Percentiles rank a stretch among this genome's conserved stretches.
These are phyloP conservation scores for Hippoglossus hippoglossus DNA, from an alignment of 2,797 vertebrate species.

Conservation along the genomic window DNA sequence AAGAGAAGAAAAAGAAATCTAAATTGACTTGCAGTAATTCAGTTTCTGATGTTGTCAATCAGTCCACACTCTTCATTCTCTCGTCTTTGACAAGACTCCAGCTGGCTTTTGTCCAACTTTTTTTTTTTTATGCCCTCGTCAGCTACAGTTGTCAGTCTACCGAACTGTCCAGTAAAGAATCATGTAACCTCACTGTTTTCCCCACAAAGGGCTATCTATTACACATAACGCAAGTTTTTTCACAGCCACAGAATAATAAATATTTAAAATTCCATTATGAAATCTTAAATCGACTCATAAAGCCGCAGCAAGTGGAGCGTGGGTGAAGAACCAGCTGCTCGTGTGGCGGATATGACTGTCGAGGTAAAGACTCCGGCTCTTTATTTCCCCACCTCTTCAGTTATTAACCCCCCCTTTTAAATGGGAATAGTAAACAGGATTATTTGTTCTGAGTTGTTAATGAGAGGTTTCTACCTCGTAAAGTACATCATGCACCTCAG, in stretches of 20 bases:
- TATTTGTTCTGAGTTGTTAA: not conserved
- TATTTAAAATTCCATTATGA: constrained; percentile 69
- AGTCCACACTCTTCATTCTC: constrained; percentile 7
- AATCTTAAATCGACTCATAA: constrained; percentile 61
- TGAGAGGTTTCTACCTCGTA: not conserved
- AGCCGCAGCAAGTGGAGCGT: constrained; percentile 32
- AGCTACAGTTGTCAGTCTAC: not conserved
- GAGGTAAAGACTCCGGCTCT: not conserved
- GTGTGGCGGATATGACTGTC: constrained; percentile 2
- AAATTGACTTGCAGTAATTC: constrained; percentile 2
- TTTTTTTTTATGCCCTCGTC: constrained; percentile 7
- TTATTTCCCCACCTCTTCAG: not conserved
- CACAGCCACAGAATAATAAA: constrained; percentile 46
- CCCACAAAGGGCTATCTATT: constrained; percentile 16
- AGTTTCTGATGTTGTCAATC: constrained; percentile 23
- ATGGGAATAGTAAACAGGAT: constrained; percentile 10
- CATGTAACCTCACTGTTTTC: not conserved
- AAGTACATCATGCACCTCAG: too few species aligned
- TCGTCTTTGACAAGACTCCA: constrained; percentile 7
- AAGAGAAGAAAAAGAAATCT: not conserved
- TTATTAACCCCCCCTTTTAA: not conserved
- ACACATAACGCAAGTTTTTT: constrained; percentile 13
- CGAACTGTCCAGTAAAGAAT: constrained; percentile 14
- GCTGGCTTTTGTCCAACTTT: constrained; percentile 10
- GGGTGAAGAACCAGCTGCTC: constrained; percentile 17